Base-by-base conservation (phyloP, 2,888 invertebrate species). In the Proisotoma minuta region DNA sequence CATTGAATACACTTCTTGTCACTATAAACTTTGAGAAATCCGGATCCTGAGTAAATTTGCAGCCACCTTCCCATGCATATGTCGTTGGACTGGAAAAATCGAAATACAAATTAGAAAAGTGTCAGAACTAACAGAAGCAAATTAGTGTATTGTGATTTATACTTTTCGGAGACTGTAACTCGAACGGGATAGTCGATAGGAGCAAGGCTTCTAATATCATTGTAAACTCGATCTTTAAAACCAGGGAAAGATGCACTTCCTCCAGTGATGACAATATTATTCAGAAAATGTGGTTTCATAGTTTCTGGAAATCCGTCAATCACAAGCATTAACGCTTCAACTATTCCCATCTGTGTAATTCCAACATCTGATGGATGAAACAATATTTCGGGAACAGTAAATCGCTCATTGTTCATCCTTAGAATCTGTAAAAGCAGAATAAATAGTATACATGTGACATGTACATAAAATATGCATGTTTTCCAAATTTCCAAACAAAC, bases 361-460 rank as follows among this genome's bases (percentile, higher is more conserved):
- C 94, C 96, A 39, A 98, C 88, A 77, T 98, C 96, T 1, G 91
- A 90, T 0, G 99, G 99, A 76, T 89, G 85, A 76, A 99, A 97
- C 2, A 99, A 79, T 1, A 98, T 81, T 79, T 99, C 99, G 0
- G 99, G 98, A 51, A 98, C 88, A 0, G 90, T 84, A 77, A 99
- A 97, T 52, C 98, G 80, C 79, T 99, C 99, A 75, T 94, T 96
- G 78, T 90, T 93, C 74, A 99, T 80, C 43, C 89, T 80, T 40
- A 99, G 81, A 20, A 88, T 85, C 82, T 96, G 90, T 73, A 85
- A 84, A 71, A 86, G 85, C 15, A 60, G 20, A 48, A 60, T 18
- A 26, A 50, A 39, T 15, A 29, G 23, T 12, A 3, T 43, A 10
- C 2, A 18, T 49, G 10, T 12, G n/a, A 23, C 23, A n/a, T 50